Conservation (phyloP, 2,888 invertebrate genomes). For the Himalopsyche anomala region DNA sequence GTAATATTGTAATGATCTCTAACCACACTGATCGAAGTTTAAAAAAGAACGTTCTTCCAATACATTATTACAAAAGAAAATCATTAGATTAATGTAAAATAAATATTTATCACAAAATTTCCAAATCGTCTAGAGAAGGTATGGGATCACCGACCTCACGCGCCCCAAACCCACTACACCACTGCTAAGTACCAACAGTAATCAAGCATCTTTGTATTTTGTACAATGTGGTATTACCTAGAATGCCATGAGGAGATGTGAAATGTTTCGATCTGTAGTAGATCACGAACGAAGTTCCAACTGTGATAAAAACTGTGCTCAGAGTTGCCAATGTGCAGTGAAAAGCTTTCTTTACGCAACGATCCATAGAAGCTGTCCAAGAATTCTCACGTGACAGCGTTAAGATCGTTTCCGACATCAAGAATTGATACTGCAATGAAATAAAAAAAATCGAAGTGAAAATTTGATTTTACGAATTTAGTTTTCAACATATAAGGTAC, state of each 20-base stretch:
- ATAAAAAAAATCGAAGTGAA: conserved; percentile 4
- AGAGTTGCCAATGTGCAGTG: conserved; percentile 77
- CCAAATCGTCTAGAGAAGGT: no score
- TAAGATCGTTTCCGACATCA: conserved; percentile 75
- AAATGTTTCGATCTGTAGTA: conserved; percentile 71
- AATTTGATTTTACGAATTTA: no score
- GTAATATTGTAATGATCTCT: no score
- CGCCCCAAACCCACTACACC: no score
- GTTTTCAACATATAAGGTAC: no score
- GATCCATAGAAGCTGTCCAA: conserved; percentile 73
- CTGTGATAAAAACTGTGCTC: conserved; percentile 74
- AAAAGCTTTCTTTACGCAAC: conserved; percentile 72
- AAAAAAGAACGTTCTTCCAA: no score
- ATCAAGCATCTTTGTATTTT: neutral
- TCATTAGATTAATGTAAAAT: no score
- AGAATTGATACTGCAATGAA: conserved; percentile 73
- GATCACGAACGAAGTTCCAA: conserved; percentile 75
- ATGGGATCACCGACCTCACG: no score
- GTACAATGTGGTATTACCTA: conserved; percentile 70
- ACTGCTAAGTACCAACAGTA: no score
- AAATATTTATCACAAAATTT: no score
- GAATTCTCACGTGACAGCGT: conserved; percentile 75
- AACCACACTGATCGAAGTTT: no score
- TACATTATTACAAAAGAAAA: no score
- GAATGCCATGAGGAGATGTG: conserved; percentile 73